Base-by-base conservation (phyloP, 2,888 invertebrate genomes). In the Amiota mariae region DNA sequence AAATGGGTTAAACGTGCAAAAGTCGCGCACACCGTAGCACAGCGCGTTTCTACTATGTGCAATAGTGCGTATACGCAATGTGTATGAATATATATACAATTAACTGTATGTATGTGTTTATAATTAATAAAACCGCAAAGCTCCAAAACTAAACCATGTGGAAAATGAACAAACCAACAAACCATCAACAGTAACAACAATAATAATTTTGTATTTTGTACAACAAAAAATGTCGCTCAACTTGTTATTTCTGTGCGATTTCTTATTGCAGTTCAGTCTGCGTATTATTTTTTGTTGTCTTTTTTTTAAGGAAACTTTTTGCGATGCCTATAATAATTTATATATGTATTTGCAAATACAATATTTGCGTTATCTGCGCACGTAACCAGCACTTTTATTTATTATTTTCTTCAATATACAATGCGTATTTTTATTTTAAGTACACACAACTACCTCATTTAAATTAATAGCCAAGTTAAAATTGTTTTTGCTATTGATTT, bases 151-250 rank as follows among this genome's bases (percentile, higher is more conserved):
- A 59, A 13, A 12, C 66, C 36, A 46, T 15, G 71, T 67, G 71
- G 56, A 76, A 75, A 75, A 78, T 79, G 78, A 82, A 78, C 54
- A 56, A 24, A 15, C 24, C 24, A 24, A 24, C 24, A 24, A 24
- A 24, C n/a, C n/a, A 24, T 13, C 20, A 47, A 1, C 11, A 36
- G n/a, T 47, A 46, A 66, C 61, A 15, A 82, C 82, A 36, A 36
- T 36, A 36, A 36, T 36, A 36, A 36, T 82, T 85, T 82, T 82
- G 82, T 84, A 82, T 77, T 82, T 77, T 77, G 54, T 54, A n/a
- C n/a, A 13, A 1, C 18, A 15, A 59, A 18, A 59, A 59, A 59
- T 59, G 59, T 20, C 20, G 59, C 20, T 59, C 18, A 59, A 59
- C 59, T 59, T 15, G 49, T 61, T 61, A 9, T 54, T 20, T 80